Base-by-base conservation (phyloP, 2,113 vertebrate species). In the Heterotilapia buettikoferi region DNA sequence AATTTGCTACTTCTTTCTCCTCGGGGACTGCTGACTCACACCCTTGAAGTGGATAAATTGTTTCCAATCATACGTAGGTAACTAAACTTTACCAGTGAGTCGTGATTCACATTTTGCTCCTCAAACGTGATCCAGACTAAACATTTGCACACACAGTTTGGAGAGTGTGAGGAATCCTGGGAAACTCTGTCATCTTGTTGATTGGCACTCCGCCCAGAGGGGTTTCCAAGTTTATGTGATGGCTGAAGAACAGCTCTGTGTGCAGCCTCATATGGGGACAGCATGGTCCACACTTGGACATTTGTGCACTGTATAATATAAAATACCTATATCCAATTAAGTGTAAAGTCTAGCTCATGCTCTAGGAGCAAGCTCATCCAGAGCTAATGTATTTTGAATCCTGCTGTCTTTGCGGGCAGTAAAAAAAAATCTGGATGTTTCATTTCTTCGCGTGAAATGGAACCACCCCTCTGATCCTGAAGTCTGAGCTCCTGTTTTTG, bases 121-220 rank as follows among this genome's bases (percentile, higher is more conserved):
- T 47, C 24, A 66, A 66, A 82, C 68, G 40, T 83, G 43, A n/a
- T 11, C 59, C 83, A 94, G 91, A 94, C 90, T 90, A 92, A 90
- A 93, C 92, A 84, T 31, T 87, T 86, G 80, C 82, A 78, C 81
- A 83, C 12, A 88, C 31, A 29, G 54, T 80, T 85, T 54, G 79
- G 71, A 78, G 82, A 83, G 63, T 56, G n/a, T 86, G 71, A 91
- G 81, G 82, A 88, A 87, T 84, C 86, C 88, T 90, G 89, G 80
- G 87, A 90, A 88, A 88, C 45, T 50, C 61, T 84, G 24, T 90
- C 76, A 88, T 86, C 88, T 85, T 92, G 85, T 92, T 86, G 82
- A 82, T 79, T 85, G 54, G 86, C 33, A 2, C 14, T 19, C 1
- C 31, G 38, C 79, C 56, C 6, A 24, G 52, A 82, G 36, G 88